A percentile compares a stretch with the other conserved stretches of the same genome.
These are phyloP conservation scores for Bugula neritina DNA, from an alignment of 2,888 invertebrate genomes.

Conservation along the genomic window DNA sequence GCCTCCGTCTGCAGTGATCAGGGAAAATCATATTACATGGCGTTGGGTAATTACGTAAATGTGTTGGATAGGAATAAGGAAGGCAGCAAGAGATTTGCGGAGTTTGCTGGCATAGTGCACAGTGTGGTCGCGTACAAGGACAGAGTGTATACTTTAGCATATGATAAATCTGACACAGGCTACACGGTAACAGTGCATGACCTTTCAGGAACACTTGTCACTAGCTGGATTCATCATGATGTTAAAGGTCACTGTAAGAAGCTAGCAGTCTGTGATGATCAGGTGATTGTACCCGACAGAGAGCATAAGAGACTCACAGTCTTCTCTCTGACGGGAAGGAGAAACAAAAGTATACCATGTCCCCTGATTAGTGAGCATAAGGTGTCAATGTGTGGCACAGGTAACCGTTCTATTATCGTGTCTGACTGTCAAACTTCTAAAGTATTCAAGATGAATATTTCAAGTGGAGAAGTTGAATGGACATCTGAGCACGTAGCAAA, in stretches of 20 bases:
- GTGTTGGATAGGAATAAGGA: neutral
- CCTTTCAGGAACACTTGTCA: neutral
- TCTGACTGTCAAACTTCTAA: neutral
- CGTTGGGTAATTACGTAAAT: neutral
- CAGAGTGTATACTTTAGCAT: neutral
- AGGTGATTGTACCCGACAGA: neutral
- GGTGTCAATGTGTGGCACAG: neutral
- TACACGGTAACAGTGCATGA: neutral
- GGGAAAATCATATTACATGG: neutral
- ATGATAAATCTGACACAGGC: neutral
- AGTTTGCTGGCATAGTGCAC: neutral
- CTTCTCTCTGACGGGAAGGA: neutral
- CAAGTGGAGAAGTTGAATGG: neutral
- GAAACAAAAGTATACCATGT: neutral
- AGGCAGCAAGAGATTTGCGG: neutral
- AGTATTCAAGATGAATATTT: neutral
- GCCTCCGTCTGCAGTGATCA: neutral
- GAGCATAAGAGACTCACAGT: neutral
- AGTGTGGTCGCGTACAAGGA: neutral
- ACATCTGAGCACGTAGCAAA: neutral
- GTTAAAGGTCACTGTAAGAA: neutral
- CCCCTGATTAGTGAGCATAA: neutral
- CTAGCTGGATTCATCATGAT: neutral
- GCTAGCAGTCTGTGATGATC: neutral
- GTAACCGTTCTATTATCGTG: neutral